phyloP scores from a whole-genome alignment of 2,113 vertebrate genomes.

The Ceyx cyanopectus region DNA sequence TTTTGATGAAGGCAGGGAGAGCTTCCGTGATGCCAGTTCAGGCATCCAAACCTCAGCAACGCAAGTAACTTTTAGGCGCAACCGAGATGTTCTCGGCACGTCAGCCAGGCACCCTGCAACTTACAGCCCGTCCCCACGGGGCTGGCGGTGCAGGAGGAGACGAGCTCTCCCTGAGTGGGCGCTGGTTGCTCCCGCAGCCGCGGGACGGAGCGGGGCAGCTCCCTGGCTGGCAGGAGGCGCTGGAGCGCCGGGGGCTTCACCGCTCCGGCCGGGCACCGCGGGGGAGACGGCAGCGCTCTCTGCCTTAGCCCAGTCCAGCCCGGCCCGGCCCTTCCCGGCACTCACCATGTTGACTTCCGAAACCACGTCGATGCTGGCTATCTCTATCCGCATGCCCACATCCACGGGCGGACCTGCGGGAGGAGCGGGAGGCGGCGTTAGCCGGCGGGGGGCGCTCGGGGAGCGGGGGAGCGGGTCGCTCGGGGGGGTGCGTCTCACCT shows the following conservation, averaged over 20 bases:
- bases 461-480: not conserved
- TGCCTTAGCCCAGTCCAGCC: not conserved
- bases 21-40: not conserved
- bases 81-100: fast-evolving
- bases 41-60: fast-evolving
- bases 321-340: constrained; percentile 34
- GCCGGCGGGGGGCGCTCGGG: not conserved
- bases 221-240: constrained; percentile 61
- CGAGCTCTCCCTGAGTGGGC: too few species aligned
- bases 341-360: constrained; percentile 98
- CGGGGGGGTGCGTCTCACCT: constrained; percentile 77
- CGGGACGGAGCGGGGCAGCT: not conserved
- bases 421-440: not conserved
- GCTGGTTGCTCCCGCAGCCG: not conserved
- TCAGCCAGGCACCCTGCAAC: not conserved
- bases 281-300: not conserved
- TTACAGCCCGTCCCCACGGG: not conserved
- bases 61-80: not conserved
- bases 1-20: not conserved
- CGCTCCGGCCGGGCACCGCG: not conserved
- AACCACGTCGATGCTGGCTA: constrained; percentile 94
- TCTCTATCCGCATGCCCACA: constrained; percentile 93
- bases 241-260: not conserved
- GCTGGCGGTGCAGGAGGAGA: too few species aligned
- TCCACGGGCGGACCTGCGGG: constrained; percentile 89